Evolutionary conservation across 2,113 vertebrate genomes (phyloP), one percentile per base, ranked within the genome.

Genomic region (Petaurus breviceps): DNA sequence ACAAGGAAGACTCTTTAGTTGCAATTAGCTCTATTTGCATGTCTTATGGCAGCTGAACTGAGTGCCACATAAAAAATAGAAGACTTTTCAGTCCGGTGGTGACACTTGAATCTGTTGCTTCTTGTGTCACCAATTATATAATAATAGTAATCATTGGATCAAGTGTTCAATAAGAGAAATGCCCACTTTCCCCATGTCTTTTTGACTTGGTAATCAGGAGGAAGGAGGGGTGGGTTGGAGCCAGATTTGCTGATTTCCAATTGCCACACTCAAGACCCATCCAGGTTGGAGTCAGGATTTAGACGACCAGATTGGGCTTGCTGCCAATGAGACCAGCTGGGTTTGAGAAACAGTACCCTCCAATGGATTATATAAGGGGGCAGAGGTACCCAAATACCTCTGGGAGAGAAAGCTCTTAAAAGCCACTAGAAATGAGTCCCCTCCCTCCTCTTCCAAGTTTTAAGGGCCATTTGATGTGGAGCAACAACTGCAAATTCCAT

Each of bases 151-250:
- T 98, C 96, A 94, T 25, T 90, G 94, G 93, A 77, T 52, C 0
- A 61, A 92, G 94, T 94, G 52, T 92, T 91, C 49, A 0, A 57
- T 28, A 10, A 49, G 91, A 89, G 95, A 95, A 97, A 97, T 94
- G 95, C 91, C 97, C 94, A 90, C 94, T 97, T 97, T 94, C 51
- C 47, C 84, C 93, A 25, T 22, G 53, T 94, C 97, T 94, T 91
- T 97, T 91, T 97, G 96, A 94, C 96, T 96, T 94, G 37, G 89
- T 97, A 95, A 97, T 97, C 96, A 95, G 91, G 96, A 89, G 94
- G 94, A 95, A 91, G 97, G 77, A 95, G 92, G 97, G 77, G 95
- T 94, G 51, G 2, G 37, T 55, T 93, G 50, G 93, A 96, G 97
- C 96, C 51, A 0, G 37, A 92, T 97, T 89, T 53, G 91, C 50